Conservation (phyloP, 2,113 vertebrate species). For the Trogon melanurus region DNA sequence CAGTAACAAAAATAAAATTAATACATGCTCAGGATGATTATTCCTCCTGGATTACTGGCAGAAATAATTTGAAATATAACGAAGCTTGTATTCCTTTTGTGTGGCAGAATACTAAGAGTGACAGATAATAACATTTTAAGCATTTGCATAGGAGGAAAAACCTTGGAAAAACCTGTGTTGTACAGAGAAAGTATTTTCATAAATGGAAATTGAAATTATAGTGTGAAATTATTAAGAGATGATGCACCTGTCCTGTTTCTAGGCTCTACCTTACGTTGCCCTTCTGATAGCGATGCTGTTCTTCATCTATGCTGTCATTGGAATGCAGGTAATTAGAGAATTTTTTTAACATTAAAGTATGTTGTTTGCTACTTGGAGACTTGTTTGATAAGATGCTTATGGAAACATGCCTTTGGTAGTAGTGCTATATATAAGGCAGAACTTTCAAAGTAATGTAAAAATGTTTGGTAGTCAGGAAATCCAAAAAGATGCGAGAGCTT, state of each 20-base stretch:
- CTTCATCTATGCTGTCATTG: constrained; percentile 99
- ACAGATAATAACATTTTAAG: background rate
- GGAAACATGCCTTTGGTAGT: background rate
- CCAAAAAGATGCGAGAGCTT: background rate
- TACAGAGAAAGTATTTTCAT: background rate
- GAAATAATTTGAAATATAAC: constrained; percentile 8
- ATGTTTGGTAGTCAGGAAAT: background rate
- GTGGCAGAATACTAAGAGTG: background rate
- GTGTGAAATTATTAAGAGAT: background rate
- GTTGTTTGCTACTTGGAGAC: background rate
- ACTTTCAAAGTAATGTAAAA: background rate
- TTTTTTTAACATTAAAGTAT: background rate
- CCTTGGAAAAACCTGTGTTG: background rate
- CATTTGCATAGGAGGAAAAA: background rate
- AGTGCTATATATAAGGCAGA: background rate
- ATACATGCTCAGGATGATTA: background rate
- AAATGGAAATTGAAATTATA: background rate
- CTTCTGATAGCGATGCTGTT: constrained; percentile 98
- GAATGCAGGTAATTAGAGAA: constrained; percentile 90
- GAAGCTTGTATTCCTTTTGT: background rate
- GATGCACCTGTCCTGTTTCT: background rate
- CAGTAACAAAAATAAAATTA: background rate
- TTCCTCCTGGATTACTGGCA: background rate
- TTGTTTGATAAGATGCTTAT: background rate
- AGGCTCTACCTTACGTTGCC: constrained; percentile 97